Base-by-base conservation (phyloP, 30 jellyfish, hydroid and myxozoan genomes). In the Pelagia noctiluca region DNA sequence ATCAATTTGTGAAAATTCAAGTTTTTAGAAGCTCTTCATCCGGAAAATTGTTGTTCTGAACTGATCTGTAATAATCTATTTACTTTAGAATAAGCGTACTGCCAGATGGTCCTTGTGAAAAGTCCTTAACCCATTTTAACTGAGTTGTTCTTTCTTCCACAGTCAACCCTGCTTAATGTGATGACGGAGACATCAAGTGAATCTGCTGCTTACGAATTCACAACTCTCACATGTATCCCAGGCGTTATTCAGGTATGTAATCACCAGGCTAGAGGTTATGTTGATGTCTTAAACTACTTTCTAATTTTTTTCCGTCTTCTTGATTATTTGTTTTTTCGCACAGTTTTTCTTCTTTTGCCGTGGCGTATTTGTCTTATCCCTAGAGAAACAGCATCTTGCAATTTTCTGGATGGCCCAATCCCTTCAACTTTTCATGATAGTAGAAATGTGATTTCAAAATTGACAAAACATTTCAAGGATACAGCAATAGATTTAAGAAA, bases 191-290 rank as follows among this genome's bases (percentile, higher is more conserved):
- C 99, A 0, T 77, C 90, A 23, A 95, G 99, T 68, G 99, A 95
- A 80, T 75, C 96, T 1, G 99, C 98, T 3, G 79, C 99, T 0
- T 95, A 95, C 71, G 99, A 95, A 66, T 95, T 95, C 60, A 95
- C 99, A 29, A 95, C 99, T 1, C 76, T 95, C 33, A 95, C 99
- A 1, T 95, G 99, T 37, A 95, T 95, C 63, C 99, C 99, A 0
- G 99, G 99, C 0, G 96, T 95, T 38, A 83, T 95, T 8, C 98
- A 96, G 71, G 99, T 89, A 89, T 10, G 92, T n/a, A 0, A 1
- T 71, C 10, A 29, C 57, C 8, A 18, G 1, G 31, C 1, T 35
- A 25, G 68, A 67, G 22, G 13, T 24, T 24, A 26, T 33, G 28
- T 67, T 8, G n/a, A 3, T 67, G 34, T 24, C 13, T 67, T n/a